A percentile compares a stretch with the other conserved stretches of the same genome.
Evolutionary conservation across 2,888 invertebrate species (phyloP).

Genomic region (Gymnocheta viridis): DNA sequence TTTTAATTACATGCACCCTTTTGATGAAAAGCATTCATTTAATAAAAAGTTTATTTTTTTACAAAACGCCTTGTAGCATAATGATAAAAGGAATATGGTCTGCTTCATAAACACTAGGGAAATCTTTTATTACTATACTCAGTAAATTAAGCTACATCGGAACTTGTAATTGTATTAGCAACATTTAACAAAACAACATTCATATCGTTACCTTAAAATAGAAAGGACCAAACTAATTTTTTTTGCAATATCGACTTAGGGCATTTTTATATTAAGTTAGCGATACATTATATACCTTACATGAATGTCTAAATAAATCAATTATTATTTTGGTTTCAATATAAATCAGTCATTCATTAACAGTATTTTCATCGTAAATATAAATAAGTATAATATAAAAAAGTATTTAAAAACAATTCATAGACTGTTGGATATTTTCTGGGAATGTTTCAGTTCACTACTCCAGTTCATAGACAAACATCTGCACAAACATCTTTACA

Average conservation of each 20-base stretch:
- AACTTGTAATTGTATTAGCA: no score
- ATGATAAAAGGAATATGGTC: not conserved
- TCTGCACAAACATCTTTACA: not conserved
- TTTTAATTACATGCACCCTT: not conserved
- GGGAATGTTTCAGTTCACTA: not conserved
- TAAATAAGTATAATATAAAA: slow-evolving; percentile 24
- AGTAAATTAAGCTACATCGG: no score
- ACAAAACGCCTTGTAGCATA: not conserved
- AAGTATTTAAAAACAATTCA: not conserved
- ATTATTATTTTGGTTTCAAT: not conserved
- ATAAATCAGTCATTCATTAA: slow-evolving; percentile 7
- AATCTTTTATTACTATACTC: no score
- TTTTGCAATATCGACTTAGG: no score
- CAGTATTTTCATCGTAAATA: not conserved
- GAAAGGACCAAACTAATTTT: no score
- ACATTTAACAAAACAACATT: no score
- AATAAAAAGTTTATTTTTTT: not conserved
- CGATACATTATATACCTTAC: no score
- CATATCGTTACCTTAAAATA: no score
- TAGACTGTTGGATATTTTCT: not conserved
- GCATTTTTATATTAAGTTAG: no score
- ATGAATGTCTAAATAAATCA: slow-evolving; percentile 13
- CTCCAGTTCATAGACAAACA: not conserved
- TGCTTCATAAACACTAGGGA: no score
- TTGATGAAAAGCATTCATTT: not conserved